Evolutionary conservation across 37 sponge, comb jelly and placozoan genomes (phyloP), one percentile per base, ranked within the genome.

Genomic region (Tethya wilhelma): DNA sequence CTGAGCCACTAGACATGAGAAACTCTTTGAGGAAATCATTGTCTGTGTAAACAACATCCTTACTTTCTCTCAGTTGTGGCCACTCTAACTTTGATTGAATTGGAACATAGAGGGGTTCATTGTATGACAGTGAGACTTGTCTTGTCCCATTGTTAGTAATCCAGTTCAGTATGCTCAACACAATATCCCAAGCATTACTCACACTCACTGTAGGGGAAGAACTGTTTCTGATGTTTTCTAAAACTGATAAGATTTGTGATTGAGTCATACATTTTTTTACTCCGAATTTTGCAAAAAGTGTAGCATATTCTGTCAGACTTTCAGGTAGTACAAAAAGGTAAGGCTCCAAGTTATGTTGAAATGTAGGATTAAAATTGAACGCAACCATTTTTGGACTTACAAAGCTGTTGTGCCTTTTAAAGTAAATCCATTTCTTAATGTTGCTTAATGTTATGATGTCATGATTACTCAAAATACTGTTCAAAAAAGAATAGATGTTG

Each of bases 1-100:
- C 56, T 22, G 29, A n/a, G 19, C 36, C 70, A 22, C 70, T 55
- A 0, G 46, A 64, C 4, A 20, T 29, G 0, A 63, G 26, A 28
- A 64, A 64, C 23, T 23, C 67, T 46, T 83, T 67, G 22, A 84
- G 66, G 36, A 89, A 78, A 31, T 89, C 84, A 71, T 77, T 79
- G 36, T 89, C 85, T 40, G 67, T 83, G 57, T 79, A 79, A 0
- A 78, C 66, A 19, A 79, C 74, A 34, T 82, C 77, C 1, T 31
- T 63, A 26, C 49, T 32, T 23, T 77, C 66, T 26, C 65, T 46
- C 26, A 77, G 42, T 38, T 32, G 55, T 19, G 55, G 55, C 55
- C 55, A 49, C 17, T 49, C 55, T 17, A 17, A 49, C 17, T 49
- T 17, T 49, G 55, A 49, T 19, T 49, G 14, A 49, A 49, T 49